Evolutionary conservation across 35 echinoderm and acorn worm species (phyloP), one percentile per base, ranked within the genome.

Genomic region (Heliocidaris erythrogramma): DNA sequence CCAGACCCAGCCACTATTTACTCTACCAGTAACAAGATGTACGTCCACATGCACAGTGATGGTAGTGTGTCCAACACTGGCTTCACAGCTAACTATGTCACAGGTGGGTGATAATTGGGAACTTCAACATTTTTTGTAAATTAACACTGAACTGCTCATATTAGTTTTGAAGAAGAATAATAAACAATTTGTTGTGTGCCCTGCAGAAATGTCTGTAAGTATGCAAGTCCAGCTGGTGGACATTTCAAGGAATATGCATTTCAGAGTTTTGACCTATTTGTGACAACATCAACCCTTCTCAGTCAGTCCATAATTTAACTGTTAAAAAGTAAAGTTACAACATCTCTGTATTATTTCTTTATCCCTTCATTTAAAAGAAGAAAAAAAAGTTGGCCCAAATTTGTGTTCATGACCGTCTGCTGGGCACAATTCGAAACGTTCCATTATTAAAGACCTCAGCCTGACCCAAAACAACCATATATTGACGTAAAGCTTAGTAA

Each of bases 1-100:
- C 95, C 95, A 13, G 86, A 85, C 65, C 94, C 95, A 78, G 21
- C 93, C 9, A 49, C 65, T 0, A 49, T 89, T 9, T 94, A 93
- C 65, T 97, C 98, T 27, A 95, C 95, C 29, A 31, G 27, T 31
- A 99, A 96, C 59, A 27, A 94, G 24, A 97, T 99, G 96, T 99
- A 94, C 49, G 78, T 99, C 32, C 94, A 95, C 27, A 99, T 99
- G 96, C 48, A 59, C 10, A 88, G 95, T 59, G 98, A 99, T 90
- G 30, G 48, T 48, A 95, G 94, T 94, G 93, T 99, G 24, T 11
- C 94, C 18, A 13, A 11, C 18, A 92, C 50, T 47, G 98, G 98
- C 8, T 99, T 99, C 92, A 35, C 94, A 92, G 98, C 98, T 30
- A 94, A 49, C 11, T 99, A 97, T 95, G 90, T 88, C 5, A 97